Base-by-base conservation (phyloP, 2,888 invertebrate species). In the Papilio protenor region DNA sequence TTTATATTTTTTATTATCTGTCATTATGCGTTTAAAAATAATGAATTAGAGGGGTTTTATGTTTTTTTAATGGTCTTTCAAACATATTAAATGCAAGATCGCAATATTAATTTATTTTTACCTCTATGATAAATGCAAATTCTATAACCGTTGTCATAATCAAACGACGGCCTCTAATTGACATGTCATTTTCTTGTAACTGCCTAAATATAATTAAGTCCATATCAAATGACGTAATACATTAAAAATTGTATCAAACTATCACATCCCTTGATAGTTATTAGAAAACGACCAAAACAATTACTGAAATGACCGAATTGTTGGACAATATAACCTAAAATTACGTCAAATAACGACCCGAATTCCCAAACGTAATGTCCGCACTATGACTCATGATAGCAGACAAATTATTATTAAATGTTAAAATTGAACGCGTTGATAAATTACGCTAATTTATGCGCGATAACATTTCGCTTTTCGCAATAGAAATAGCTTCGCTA, bases 351-450 rank as follows among this genome's bases (percentile, higher is more conserved):
- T 72, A 52, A 55, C 64, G 21, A 33, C 52, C 75, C 14, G 21
- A 66, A 78, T 78, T 75, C 78, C 78, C 72, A 47, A 64, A 61
- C 23, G 78, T 33, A 21, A 52, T 70, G 77, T 78, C 55, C 18
- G 12, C 55, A 47, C 61, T 16, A 66, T 75, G 78, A 73, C 75
- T 66, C 75, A 78, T 66, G 47, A 55, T 52, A 49, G 47, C 33
- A 61, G 78, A 75, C 78, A 75, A 78, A 78, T 75, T 76, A 75
- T 23, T 21, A 73, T n/a, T 18, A 73, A 78, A 66, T 64, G 75
- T 78, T 73, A 73, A 72, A 64, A 66, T 61, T 71, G 21, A 78
- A 78, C 52, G 75, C n/a, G 55, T 33, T 55, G 40, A 75, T 75
- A 71, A 78, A 75, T 61, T 66, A 61, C 61, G 12, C 14, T 73